phyloP scores from a whole-genome alignment of 2,113 vertebrate species.

The Ursus arctos region DNA sequence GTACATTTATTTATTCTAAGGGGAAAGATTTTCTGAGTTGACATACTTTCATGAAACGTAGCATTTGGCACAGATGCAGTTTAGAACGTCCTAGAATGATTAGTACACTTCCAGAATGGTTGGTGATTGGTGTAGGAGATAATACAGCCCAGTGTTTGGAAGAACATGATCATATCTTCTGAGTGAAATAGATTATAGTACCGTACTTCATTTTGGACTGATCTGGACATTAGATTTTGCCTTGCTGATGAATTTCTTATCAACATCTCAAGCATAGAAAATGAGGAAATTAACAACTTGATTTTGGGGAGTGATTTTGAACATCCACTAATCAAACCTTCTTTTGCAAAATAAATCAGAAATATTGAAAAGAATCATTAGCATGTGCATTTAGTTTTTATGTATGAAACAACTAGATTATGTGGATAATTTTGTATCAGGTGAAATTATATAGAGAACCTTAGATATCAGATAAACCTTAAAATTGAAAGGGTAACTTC shows the following conservation, averaged over 20 bases:
- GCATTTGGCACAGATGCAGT: not conserved
- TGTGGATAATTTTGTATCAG: not conserved
- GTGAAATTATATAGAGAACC: not conserved
- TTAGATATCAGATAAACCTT: not conserved
- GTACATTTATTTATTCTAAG: conserved; percentile 23
- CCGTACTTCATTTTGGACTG: not conserved
- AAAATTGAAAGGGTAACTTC: not conserved
- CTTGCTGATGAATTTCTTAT: not conserved
- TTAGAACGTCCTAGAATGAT: not conserved
- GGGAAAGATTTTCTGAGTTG: conserved; percentile 6
- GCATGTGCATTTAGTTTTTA: not conserved
- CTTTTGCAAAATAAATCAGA: conserved; percentile 2
- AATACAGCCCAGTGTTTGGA: not conserved
- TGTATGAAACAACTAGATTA: not conserved
- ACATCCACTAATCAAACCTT: not conserved
- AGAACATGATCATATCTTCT: not conserved
- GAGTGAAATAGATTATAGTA: not conserved
- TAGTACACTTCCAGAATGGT: not conserved
- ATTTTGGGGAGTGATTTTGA: not conserved
- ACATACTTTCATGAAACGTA: not conserved
- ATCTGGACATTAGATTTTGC: not conserved
- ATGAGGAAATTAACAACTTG: conserved; percentile 36
- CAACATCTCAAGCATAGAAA: conserved; percentile 27
- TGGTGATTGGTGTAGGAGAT: not conserved
- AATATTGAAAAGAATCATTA: not conserved